Evolutionary conservation across 2,113 vertebrate genomes (phyloP).

Genomic region (Cephalopterus ornatus): DNA sequence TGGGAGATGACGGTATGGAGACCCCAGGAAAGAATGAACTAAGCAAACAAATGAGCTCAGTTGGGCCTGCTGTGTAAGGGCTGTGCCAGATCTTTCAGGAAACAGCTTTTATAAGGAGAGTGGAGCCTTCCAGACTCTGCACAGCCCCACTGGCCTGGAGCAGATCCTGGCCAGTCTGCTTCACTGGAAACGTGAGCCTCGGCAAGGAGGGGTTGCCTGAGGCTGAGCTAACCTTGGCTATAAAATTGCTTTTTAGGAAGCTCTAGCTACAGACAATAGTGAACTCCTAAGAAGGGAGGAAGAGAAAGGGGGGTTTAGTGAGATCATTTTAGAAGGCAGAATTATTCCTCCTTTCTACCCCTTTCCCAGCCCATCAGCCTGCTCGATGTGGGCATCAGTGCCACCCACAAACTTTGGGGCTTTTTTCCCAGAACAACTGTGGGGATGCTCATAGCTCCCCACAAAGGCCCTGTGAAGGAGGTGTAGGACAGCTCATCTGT

Average conservation of each 20-base stretch:
- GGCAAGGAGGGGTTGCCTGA: conserved; percentile 49
- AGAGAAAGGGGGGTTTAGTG: neutral
- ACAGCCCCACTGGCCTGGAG: conserved; percentile 47
- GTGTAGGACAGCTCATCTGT: neutral
- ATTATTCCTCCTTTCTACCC: neutral
- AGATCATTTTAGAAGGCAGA: neutral
- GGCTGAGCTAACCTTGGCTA: conserved; percentile 56
- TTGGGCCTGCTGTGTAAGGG: neutral
- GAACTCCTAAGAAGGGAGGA: neutral
- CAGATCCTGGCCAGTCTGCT: conserved; percentile 19
- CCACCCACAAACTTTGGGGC: neutral
- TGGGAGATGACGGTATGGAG: neutral
- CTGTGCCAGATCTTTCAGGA: conserved; percentile 62
- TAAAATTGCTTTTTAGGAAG: conserved; percentile 66
- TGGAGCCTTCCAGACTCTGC: conserved; percentile 20
- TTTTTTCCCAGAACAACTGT: neutral
- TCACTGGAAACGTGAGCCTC: conserved; percentile 41
- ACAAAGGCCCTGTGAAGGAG: neutral
- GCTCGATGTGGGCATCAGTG: neutral
- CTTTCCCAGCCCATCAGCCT: neutral
- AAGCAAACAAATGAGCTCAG: conserved; percentile 58
- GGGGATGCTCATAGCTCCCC: neutral
- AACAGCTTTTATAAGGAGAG: conserved; percentile 40
- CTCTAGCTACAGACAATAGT: neutral
- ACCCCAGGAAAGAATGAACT: conserved; percentile 38